Percentiles rank a stretch among this genome's conserved stretches.
Evolutionary conservation across 2,797 vertebrate genomes (phyloP).

Genomic region (Saxicola maurus): DNA sequence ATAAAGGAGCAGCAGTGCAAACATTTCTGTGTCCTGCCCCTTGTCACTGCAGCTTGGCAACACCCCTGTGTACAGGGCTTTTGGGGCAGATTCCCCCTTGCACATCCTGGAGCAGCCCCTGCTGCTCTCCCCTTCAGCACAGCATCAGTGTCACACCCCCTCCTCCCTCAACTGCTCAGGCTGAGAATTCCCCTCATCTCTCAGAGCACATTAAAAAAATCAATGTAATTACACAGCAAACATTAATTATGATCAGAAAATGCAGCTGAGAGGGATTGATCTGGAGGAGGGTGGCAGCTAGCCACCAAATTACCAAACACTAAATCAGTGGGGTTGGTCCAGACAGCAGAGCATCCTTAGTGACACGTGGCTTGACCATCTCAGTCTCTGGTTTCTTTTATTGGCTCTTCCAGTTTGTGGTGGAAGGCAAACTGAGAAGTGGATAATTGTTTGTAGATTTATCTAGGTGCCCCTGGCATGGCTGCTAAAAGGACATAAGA

Average conservation of each 20-base stretch:
- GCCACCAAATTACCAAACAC: neutral
- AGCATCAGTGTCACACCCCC: rapidly evolving
- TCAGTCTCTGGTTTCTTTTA: neutral
- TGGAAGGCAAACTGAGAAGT: neutral
- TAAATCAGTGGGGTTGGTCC: neutral
- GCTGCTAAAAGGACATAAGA: neutral
- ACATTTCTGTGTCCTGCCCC: neutral
- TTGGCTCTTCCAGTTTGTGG: neutral
- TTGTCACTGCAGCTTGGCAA: neutral
- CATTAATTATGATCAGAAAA: constrained; percentile 63
- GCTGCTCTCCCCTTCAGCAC: neutral
- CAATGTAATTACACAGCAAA: constrained; percentile 61
- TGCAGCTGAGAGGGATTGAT: constrained; percentile 47
- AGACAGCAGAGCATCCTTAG: neutral
- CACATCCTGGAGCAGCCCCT: neutral
- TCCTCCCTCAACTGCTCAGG: neutral
- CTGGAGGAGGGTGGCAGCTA: constrained; percentile 12
- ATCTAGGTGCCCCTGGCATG: neutral
- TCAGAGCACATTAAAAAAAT: constrained; percentile 54
- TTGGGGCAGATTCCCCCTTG: neutral
- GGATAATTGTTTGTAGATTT: neutral
- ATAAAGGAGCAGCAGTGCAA: neutral
- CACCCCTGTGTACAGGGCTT: rapidly evolving
- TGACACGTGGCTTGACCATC: neutral
- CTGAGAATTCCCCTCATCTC: constrained; percentile 40